phyloP scores from a whole-genome alignment of 2,888 invertebrate species.

The Platerodrilus igneus region DNA sequence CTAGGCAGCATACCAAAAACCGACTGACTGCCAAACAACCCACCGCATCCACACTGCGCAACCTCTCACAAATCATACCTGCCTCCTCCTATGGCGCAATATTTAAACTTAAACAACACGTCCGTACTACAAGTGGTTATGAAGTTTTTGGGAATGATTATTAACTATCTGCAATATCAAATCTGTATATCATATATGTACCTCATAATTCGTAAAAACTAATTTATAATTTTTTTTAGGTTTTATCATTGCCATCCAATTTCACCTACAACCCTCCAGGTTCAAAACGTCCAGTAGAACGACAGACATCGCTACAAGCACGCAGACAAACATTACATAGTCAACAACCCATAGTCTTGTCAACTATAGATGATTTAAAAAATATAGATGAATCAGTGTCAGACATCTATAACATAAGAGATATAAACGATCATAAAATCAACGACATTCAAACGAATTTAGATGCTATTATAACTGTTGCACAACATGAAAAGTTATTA shows the following conservation, averaged over 20 bases:
- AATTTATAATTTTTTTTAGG: slow-evolving; percentile 43
- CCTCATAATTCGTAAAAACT: too few relatives aligned
- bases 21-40: too few relatives aligned
- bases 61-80: too few relatives aligned
- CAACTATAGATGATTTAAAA: slow-evolving; percentile 55
- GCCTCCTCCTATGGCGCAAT: too few relatives aligned
- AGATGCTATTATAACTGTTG: slow-evolving; percentile 38
- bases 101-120: too few relatives aligned
- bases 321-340: slow-evolving; percentile 58
- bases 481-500: slow-evolving; percentile 29
- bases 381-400: slow-evolving; percentile 44
- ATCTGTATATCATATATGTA: too few relatives aligned
- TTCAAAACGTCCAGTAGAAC: slow-evolving; percentile 37
- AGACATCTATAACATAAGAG: slow-evolving; percentile 44
- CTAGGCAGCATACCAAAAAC: too few relatives aligned
- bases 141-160: too few relatives aligned
- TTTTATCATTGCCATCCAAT: slow-evolving; percentile 77
- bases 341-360: slow-evolving; percentile 56
- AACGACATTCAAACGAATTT: slow-evolving; percentile 34
- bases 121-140: too few relatives aligned
- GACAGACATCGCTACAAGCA: slow-evolving; percentile 39
- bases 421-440: slow-evolving; percentile 28
- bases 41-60: too few relatives aligned
- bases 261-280: slow-evolving; percentile 78
- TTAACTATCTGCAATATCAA: too few relatives aligned